Evolutionary conservation across 2,113 vertebrate species (phyloP).

Genomic region (Sinocyclocheilus grahami): DNA sequence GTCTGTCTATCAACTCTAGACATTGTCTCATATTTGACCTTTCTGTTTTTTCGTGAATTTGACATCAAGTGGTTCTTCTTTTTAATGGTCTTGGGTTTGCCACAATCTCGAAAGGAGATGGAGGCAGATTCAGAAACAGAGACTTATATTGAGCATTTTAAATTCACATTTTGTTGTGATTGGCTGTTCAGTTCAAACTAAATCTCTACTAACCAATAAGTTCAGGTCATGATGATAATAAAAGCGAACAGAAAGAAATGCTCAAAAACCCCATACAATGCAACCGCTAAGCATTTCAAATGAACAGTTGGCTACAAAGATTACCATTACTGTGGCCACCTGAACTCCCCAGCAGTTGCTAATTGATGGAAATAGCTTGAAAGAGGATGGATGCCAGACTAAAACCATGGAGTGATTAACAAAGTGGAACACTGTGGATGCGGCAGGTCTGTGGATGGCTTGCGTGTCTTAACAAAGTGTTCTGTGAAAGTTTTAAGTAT

Average conservation of each 20-base stretch:
- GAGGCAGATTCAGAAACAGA: not conserved
- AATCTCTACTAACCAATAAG: not conserved
- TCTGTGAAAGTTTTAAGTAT: constrained; percentile 2
- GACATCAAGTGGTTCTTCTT: not conserved
- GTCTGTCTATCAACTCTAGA: too few species aligned
- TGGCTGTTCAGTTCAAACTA: not conserved
- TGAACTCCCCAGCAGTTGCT: constrained; percentile 28
- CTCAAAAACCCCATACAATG: not conserved
- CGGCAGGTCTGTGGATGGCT: not conserved
- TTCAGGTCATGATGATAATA: not conserved
- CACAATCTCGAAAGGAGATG: not conserved
- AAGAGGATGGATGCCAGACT: constrained; percentile 11
- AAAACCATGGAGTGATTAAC: constrained; percentile 20
- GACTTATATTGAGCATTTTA: not conserved
- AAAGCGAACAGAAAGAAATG: not conserved
- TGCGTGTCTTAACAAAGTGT: constrained; percentile 26
- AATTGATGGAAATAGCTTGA: constrained; percentile 30
- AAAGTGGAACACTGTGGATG: constrained; percentile 20
- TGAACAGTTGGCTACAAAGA: constrained; percentile 25
- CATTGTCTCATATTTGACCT: not conserved
- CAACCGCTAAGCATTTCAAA: constrained; percentile 5
- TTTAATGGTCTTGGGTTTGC: not conserved
- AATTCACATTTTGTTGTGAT: not conserved
- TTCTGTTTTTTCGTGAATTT: not conserved
- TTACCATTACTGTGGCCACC: constrained; percentile 9